These are phyloP conservation scores for Carterocephalus palaemon DNA, from an alignment of 2,888 invertebrate genomes.

Conservation along the genomic window DNA sequence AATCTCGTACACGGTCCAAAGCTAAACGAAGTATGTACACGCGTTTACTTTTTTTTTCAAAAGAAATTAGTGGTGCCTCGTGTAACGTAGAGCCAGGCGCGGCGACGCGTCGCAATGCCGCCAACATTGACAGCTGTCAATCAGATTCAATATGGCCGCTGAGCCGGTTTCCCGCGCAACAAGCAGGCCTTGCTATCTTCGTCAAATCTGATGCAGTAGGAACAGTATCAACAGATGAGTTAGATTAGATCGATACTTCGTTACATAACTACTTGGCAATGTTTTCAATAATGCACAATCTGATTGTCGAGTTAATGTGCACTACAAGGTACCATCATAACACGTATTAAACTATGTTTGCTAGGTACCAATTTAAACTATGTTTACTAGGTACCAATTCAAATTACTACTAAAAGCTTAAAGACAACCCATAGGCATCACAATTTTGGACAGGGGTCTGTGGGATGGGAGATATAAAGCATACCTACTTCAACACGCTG, in stretches of 20 bases:
- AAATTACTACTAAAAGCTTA: too few relatives aligned
- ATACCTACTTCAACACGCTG: too few relatives aligned
- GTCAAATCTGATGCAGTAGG: conserved; percentile 42
- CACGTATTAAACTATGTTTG: too few relatives aligned
- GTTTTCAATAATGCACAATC: background rate
- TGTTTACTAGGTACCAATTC: too few relatives aligned
- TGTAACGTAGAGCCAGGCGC: conserved; percentile 58
- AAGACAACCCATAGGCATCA: too few relatives aligned
- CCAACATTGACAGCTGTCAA: conserved; percentile 79
- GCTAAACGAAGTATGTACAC: conserved; percentile 21
- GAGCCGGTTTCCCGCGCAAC: conserved; percentile 58
- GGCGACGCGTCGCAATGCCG: conserved; percentile 74
- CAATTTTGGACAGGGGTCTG: too few relatives aligned
- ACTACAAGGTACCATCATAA: background rate
- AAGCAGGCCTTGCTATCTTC: conserved; percentile 43
- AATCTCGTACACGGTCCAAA: conserved; percentile 11
- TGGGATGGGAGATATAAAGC: too few relatives aligned
- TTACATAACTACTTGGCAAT: conserved; percentile 1
- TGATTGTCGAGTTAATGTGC: background rate
- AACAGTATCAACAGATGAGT: conserved; percentile 42
- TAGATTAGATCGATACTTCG: conserved; percentile 41
- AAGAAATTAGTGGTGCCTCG: conserved; percentile 57
- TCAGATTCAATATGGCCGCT: conserved; percentile 75
- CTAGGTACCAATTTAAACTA: too few relatives aligned
- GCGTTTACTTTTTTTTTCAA: conserved; percentile 25